Conservation (phyloP, 2,888 invertebrate genomes). For the Cistogaster globosa region DNA sequence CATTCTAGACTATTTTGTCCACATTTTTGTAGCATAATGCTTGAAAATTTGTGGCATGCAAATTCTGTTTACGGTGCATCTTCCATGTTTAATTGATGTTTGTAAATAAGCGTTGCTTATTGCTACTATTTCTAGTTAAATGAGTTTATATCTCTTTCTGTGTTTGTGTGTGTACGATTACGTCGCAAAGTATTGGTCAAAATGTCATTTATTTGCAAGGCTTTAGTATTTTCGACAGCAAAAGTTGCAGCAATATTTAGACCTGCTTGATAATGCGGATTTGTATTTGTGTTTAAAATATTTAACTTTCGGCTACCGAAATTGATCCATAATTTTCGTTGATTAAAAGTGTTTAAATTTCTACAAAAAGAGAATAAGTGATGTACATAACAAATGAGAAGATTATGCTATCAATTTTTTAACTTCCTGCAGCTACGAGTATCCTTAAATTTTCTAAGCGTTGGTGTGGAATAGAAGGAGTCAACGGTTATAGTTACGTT, state of each 20-base stretch:
- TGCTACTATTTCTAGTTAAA: too few species aligned
- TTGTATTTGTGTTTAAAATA: neutral
- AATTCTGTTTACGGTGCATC: slow-evolving; percentile 23
- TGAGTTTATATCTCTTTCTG: neutral
- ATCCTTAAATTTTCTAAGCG: too few species aligned
- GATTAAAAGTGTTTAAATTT: neutral
- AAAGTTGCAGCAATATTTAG: neutral
- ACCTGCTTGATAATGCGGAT: neutral
- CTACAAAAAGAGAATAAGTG: neutral
- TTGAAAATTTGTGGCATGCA: slow-evolving; percentile 36
- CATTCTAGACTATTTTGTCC: neutral
- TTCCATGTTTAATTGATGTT: slow-evolving; percentile 18
- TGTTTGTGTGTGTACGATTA: neutral
- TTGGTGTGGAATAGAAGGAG: too few species aligned
- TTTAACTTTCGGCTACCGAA: neutral
- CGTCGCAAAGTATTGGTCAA: slow-evolving; percentile 32
- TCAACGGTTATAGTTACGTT: too few species aligned
- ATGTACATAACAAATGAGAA: too few species aligned
- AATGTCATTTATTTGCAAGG: slow-evolving; percentile 36
- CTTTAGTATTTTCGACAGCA: neutral
- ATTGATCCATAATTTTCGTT: neutral
- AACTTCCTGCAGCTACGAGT: too few species aligned
- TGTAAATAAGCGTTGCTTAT: neutral
- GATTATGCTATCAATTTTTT: too few species aligned
- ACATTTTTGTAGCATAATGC: slow-evolving; percentile 33